Conservation (phyloP, 2,113 vertebrate species). For the Grus americana region DNA sequence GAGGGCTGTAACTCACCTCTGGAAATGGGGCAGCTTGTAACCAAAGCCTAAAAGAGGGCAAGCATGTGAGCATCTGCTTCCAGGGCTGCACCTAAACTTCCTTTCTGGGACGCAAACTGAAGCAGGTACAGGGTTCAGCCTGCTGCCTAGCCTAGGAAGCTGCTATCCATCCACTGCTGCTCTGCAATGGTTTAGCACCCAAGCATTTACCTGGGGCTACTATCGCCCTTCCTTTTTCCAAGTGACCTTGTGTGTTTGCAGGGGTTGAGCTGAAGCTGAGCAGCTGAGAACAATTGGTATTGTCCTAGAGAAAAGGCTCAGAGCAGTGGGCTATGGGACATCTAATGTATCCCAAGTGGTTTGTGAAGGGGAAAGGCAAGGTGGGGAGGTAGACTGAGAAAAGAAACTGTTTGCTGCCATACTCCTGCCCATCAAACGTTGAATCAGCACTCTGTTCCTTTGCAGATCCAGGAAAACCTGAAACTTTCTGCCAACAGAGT, state of each 20-base stretch:
- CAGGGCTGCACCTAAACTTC: not conserved
- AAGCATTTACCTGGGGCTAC: not conserved
- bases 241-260: not conserved
- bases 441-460: not conserved
- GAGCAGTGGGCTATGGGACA: not conserved
- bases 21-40: not conserved
- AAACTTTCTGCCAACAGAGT: slow-evolving; percentile 29
- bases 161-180: not conserved
- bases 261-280: not conserved
- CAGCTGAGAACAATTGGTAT: not conserved
- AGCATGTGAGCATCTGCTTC: not conserved
- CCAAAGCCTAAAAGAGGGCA: not conserved
- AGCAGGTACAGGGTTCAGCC: not conserved
- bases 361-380: not conserved
- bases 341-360: not conserved
- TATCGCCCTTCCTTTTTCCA: not conserved
- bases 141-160: not conserved
- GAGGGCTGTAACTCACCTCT: fast-evolving
- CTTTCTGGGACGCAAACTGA: not conserved
- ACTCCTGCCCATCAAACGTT: fast-evolving
- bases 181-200: not conserved
- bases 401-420: not conserved
- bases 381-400: not conserved
- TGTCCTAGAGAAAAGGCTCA: not conserved
- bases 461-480: slow-evolving; percentile 74